Base-by-base conservation (phyloP, 2,888 invertebrate genomes). In the Plebejus argus region DNA sequence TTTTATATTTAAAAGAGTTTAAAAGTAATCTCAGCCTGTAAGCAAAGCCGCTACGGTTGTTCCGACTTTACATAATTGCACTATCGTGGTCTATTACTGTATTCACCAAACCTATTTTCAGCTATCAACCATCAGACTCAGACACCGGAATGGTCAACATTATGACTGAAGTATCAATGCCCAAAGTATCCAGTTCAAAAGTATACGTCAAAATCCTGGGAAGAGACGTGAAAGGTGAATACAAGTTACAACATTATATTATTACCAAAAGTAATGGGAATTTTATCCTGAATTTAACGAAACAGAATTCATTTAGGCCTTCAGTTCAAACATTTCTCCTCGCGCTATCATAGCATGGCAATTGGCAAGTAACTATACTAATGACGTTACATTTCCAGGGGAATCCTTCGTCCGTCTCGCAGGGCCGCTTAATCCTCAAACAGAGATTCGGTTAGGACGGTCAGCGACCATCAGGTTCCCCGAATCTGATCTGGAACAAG, bases 191-290 rank as follows among this genome's bases (percentile, higher is more conserved):
- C 76, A 87, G 84, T 0, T 83, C 89, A 6, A 89, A 86, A 77
- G 85, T 92, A 0, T 93, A 92, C 82, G 89, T 88, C 33, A 93
- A 92, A 82, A 90, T 94, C 4, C 85, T 90, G 0, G 94, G 94
- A 0, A 87, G 93, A 79, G 93, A 94, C 66, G 77, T 88, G 0
- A 86, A 85, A 84, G 94, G 94, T 94, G n/a, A n/a, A 49, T 33
- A 28, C 15, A n/a, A n/a, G n/a, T n/a, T n/a, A n/a, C n/a, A n/a
- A n/a, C n/a, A n/a, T n/a, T 1, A 66, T 6, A 71, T 76, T 53
- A 18, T 53, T 53, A 53, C 53, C 5, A 53, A 53, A 45, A 53
- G 18, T 53, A 1, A 53, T 53, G 18, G 53, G 53, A 53, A 5
- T 53, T 15, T 49, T 53, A 53, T 5, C 0, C 53, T 53, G 5